Evolutionary conservation across 2,797 vertebrate genomes (phyloP), one percentile per base, ranked within the genome.

Genomic region (Picus viridis): DNA sequence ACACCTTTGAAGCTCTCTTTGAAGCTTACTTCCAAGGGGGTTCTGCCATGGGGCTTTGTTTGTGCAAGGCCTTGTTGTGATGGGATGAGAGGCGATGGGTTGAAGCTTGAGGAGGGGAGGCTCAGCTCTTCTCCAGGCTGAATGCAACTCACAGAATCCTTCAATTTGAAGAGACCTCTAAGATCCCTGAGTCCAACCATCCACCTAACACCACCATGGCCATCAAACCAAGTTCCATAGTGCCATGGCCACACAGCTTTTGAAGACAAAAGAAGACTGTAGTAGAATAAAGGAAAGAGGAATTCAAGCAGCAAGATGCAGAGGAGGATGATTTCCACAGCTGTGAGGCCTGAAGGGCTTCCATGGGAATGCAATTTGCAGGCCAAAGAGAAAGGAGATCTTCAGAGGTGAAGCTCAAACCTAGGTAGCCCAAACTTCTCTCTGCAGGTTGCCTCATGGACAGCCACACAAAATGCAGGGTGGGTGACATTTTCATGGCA

Each of bases 391-490:
- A 90, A 76, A 79, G 7, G 10, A 1, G 20, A 24, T 71, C 36
- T 79, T 72, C 16, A 70, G 43, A 67, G 27, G 32, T 70, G 72
- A 87, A 69, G 39, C 2, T n/a, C 26, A 74, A 68, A 59, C 30
- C 3, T 0, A 53, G 22, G 4, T 36, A 67, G 77, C 81, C 27
- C 9, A 5, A 75, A 45, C 32, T 36, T 53, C 10, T 54, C 70
- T 76, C 16, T 57, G 12, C 24, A 53, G 10, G 30, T 62, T 69
- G 47, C 36, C 72, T 96, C 95, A 95, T 93, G 96, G 88, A 87
- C 96, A 95, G 95, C 97, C 97, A 92, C 91, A 97, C 47, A 97
- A 96, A 96, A 96, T 90, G 65, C 57, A 57, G 12, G 8, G 16
- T 6, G 56, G 6, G 8, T 3, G 16, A 53, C 39, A 70, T 92